These are phyloP conservation scores for Tipula confusa DNA, from an alignment of 2,888 invertebrate genomes.

Conservation along the genomic window DNA sequence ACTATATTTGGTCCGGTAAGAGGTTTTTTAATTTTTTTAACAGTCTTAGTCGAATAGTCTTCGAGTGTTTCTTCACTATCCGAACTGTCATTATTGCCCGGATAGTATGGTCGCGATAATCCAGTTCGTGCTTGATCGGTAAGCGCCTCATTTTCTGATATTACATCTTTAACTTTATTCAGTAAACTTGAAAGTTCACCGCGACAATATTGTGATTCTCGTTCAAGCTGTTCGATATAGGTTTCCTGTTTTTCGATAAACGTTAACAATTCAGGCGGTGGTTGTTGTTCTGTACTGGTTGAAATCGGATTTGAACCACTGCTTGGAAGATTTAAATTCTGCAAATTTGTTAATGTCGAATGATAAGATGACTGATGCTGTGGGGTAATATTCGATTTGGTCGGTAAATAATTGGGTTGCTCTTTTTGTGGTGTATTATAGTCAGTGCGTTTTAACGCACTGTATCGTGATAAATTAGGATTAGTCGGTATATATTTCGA, in stretches of 20 bases:
- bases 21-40: constrained; percentile 40
- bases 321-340: background rate
- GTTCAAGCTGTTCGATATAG: constrained; percentile 79
- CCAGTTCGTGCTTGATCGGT: constrained; percentile 73
- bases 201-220: constrained; percentile 78
- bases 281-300: constrained; percentile 47
- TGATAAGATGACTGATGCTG: background rate
- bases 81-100: constrained; percentile 52
- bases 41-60: constrained; percentile 38
- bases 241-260: constrained; percentile 83
- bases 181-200: constrained; percentile 72
- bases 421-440: constrained; percentile 7
- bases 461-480: constrained; percentile 39
- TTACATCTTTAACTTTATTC: constrained; percentile 79
- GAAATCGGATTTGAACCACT: constrained; percentile 37
- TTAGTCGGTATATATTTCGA: constrained; percentile 48
- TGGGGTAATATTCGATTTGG: background rate
- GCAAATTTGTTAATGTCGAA: background rate
- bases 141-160: constrained; percentile 75
- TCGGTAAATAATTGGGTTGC: background rate
- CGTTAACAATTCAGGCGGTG: constrained; percentile 66
- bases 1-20: constrained; percentile 75
- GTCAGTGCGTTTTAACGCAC: background rate
- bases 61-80: constrained; percentile 50
- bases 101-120: constrained; percentile 58